Percentiles rank a stretch among this genome's conserved stretches.
These are phyloP conservation scores for Psammodynastes pulverulentus DNA, from an alignment of 2,113 vertebrate genomes.

Conservation along the genomic window DNA sequence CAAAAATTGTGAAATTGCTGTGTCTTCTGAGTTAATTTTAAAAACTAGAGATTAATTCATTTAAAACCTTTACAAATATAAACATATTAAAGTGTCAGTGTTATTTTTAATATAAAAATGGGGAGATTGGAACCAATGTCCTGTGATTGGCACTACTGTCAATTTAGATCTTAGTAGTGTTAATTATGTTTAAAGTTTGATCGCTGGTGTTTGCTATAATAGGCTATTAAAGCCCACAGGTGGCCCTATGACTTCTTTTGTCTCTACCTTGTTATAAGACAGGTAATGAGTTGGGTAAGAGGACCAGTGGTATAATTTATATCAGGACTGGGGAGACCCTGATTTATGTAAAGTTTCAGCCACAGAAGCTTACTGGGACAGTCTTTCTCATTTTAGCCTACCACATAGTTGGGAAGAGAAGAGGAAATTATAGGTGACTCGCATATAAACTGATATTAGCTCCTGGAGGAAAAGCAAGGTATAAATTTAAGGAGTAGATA, in stretches of 20 bases:
- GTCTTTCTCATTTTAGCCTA: neutral
- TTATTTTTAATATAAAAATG: slow-evolving; percentile 59
- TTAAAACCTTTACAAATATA: slow-evolving; percentile 52
- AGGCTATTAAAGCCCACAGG: neutral
- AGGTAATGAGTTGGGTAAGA: neutral
- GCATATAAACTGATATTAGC: neutral
- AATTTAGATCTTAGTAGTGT: neutral
- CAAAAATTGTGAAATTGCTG: slow-evolving; percentile 55
- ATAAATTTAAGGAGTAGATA: neutral
- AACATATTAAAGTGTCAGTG: slow-evolving; percentile 51
- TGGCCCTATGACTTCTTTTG: neutral
- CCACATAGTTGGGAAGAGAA: neutral
- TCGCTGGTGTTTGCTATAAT: slow-evolving; percentile 6
- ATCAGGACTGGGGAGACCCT: neutral
- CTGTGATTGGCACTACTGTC: neutral
- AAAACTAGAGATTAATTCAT: slow-evolving; percentile 46
- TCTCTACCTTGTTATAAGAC: neutral
- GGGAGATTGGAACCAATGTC: slow-evolving; percentile 25
- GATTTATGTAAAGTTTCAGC: neutral
- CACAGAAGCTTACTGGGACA: neutral
- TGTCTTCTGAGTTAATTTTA: slow-evolving; percentile 53
- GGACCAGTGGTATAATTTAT: neutral
- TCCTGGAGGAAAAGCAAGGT: neutral
- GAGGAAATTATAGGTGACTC: neutral
- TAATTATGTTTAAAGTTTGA: neutral